A percentile compares a stretch with the other conserved stretches of the same genome.
Evolutionary conservation across 2,113 vertebrate species (phyloP).

Genomic region (Apaloderma vittatum): DNA sequence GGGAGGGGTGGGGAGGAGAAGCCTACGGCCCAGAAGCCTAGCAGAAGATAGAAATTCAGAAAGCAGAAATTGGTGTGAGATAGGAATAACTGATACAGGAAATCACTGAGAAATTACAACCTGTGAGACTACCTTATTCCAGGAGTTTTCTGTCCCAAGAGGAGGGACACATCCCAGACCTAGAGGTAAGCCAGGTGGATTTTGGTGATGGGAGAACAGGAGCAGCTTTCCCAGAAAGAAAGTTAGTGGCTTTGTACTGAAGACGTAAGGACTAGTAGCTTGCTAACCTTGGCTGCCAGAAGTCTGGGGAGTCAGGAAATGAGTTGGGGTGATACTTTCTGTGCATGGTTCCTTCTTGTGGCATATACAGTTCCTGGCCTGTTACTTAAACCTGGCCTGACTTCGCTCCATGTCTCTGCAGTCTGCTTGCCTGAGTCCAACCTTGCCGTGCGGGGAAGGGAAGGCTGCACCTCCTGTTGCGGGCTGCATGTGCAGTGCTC

Average conservation of each 20-base stretch:
- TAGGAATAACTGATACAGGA: background rate
- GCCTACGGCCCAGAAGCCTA: background rate
- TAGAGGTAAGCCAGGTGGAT: background rate
- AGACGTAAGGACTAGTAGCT: background rate
- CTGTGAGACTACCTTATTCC: background rate
- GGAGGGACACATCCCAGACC: background rate
- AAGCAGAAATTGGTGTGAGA: background rate
- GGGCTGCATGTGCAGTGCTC: slow-evolving; percentile 73
- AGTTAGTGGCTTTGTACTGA: background rate
- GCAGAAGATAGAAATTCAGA: background rate
- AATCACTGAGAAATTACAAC: background rate
- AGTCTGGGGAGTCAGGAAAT: background rate
- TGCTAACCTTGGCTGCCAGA: background rate
- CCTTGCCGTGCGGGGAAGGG: slow-evolving; percentile 50
- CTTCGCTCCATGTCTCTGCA: slow-evolving; percentile 23
- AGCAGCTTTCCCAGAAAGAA: background rate
- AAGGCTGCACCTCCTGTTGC: slow-evolving; percentile 19
- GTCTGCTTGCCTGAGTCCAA: slow-evolving; percentile 79
- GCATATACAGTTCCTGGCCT: background rate
- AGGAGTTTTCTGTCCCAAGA: background rate
- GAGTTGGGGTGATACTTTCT: background rate
- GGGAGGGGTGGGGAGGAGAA: background rate
- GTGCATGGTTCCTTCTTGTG: background rate
- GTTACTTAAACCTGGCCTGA: background rate
- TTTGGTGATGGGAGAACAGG: background rate